These are phyloP conservation scores for Ophion slaviceki DNA, from an alignment of 2,888 invertebrate species.

Conservation along the genomic window DNA sequence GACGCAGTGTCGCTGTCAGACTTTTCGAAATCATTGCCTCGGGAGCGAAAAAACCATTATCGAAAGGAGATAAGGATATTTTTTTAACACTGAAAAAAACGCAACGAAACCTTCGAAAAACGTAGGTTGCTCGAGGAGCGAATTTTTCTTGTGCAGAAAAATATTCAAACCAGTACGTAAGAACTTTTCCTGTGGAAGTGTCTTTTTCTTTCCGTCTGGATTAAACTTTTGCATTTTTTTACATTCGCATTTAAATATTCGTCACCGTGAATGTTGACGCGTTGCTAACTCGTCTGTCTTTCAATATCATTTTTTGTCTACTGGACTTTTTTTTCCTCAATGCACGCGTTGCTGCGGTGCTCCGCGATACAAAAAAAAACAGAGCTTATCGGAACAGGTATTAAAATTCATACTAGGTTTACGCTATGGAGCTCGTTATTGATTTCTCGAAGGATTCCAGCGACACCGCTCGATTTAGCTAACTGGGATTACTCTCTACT, in stretches of 20 bases:
- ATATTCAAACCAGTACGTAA: background rate
- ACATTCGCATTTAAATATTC: background rate
- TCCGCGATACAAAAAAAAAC: background rate
- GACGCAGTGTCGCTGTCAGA: background rate
- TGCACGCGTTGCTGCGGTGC: background rate
- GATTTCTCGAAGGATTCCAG: conserved; percentile 1
- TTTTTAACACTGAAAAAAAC: background rate
- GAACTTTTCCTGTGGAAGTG: background rate
- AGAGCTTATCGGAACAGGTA: background rate
- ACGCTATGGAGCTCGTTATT: background rate
- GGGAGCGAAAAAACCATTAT: background rate
- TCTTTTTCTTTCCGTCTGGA: background rate
- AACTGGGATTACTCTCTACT: conserved; percentile 38
- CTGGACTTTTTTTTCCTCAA: background rate
- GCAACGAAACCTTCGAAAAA: background rate
- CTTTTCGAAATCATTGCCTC: conserved; percentile 1
- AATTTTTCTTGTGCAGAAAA: background rate
- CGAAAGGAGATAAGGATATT: background rate
- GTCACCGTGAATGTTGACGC: background rate
- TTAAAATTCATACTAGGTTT: too few relatives aligned
- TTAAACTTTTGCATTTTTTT: background rate
- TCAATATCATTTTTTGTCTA: background rate
- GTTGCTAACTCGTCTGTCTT: background rate
- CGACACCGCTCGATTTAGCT: conserved; percentile 15
- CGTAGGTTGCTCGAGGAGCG: background rate